Conservation (phyloP, 2,113 vertebrate species). For the Trochalopteron elliotii region DNA sequence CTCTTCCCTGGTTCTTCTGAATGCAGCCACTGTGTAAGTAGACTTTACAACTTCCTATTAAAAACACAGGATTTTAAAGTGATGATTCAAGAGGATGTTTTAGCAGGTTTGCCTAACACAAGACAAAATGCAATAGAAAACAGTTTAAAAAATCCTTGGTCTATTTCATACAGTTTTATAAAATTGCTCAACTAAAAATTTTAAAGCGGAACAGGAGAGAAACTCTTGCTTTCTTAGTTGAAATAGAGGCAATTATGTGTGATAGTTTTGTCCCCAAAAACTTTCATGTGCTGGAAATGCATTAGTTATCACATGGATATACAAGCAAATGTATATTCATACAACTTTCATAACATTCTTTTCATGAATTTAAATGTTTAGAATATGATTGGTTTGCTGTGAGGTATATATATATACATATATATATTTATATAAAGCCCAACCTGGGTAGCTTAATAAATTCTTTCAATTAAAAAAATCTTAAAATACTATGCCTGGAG, state of each 20-base stretch:
- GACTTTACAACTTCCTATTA: neutral
- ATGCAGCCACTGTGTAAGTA: neutral
- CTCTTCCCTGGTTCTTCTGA: neutral
- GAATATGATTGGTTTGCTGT: neutral
- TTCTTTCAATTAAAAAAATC: neutral
- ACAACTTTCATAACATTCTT: neutral
- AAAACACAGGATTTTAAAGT: neutral
- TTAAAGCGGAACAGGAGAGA: neutral
- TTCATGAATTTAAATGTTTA: neutral
- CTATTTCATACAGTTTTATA: neutral
- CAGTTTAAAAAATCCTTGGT: neutral
- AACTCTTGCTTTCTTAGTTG: neutral
- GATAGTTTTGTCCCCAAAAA: neutral
- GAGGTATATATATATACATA: neutral
- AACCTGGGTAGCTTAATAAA: neutral
- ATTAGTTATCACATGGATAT: neutral
- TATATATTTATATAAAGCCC: rapidly evolving
- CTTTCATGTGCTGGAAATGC: neutral
- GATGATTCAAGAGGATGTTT: neutral
- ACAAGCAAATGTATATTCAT: neutral
- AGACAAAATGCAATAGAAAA: neutral
- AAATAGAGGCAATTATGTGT: neutral
- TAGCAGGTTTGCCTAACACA: neutral
- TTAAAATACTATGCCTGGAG: slow-evolving; percentile 1
- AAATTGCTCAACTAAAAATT: neutral